A percentile compares a stretch with the other conserved stretches of the same genome.
Conservation (phyloP, 2,113 vertebrate species). For the Rhinolophus sinicus region DNA sequence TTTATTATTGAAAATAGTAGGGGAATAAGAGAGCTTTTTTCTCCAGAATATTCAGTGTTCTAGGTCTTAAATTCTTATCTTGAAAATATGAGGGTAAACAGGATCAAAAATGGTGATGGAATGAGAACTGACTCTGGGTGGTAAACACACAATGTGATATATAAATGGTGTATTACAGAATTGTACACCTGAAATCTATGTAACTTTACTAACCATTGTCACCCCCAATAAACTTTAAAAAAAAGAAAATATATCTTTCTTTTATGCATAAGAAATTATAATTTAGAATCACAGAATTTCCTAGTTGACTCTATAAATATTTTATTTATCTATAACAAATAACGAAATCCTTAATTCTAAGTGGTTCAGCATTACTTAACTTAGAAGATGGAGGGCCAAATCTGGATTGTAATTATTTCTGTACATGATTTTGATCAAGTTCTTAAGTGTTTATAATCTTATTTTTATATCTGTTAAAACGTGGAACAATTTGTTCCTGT, state of each 20-base stretch:
- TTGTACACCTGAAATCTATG: too few relatives aligned
- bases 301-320: background rate
- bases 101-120: too few relatives aligned
- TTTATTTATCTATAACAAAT: background rate
- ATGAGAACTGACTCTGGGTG: too few relatives aligned
- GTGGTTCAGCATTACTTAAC: background rate
- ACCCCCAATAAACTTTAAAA: too few relatives aligned
- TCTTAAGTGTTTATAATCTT: background rate
- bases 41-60: background rate
- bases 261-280: background rate
- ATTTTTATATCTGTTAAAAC: background rate
- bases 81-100: too few relatives aligned
- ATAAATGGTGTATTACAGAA: too few relatives aligned
- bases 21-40: background rate
- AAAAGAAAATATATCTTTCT: background rate
- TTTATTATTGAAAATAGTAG: background rate
- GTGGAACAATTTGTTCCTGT: background rate
- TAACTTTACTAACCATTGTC: too few relatives aligned
- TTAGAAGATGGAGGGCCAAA: background rate
- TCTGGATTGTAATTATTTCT: background rate
- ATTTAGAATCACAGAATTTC: background rate
- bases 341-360: background rate
- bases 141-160: too few relatives aligned
- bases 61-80: slow-evolving; percentile 12
- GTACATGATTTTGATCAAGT: background rate